phyloP scores from a whole-genome alignment of 2,888 invertebrate species.

The Sinotaia quadrata region DNA sequence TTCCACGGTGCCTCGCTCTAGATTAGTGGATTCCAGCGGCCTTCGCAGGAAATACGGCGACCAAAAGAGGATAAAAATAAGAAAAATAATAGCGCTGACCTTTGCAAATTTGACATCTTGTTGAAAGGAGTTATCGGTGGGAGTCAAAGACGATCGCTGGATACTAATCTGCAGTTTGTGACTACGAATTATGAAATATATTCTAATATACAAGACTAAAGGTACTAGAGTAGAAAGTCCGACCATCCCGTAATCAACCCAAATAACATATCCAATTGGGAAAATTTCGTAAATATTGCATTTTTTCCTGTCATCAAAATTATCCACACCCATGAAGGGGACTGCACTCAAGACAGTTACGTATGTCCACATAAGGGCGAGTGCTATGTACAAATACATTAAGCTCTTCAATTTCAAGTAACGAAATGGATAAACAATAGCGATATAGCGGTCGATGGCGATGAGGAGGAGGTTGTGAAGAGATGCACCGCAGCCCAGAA shows the following conservation, averaged over 20 bases:
- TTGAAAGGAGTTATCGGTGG: no score
- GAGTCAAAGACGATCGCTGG: no score
- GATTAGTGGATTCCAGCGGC: slow-evolving; percentile 34
- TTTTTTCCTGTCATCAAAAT: slow-evolving; percentile 19
- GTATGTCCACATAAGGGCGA: slow-evolving; percentile 41
- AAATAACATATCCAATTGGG: slow-evolving; percentile 34
- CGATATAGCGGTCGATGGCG: slow-evolving; percentile 46
- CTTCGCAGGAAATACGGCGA: slow-evolving; percentile 40
- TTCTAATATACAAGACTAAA: slow-evolving; percentile 37
- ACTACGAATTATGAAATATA: no score
- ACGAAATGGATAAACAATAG: slow-evolving; percentile 42
- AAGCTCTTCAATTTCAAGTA: slow-evolving; percentile 35
- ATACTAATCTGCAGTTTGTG: no score
- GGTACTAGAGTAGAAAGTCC: slow-evolving; percentile 29
- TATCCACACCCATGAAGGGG: slow-evolving; percentile 42
- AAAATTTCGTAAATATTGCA: slow-evolving; percentile 45
- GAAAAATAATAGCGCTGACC: slow-evolving; percentile 40
- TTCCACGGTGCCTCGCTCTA: slow-evolving; percentile 34
- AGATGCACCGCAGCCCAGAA: slow-evolving; percentile 39
- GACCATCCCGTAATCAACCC: slow-evolving; percentile 36
- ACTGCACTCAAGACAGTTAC: slow-evolving; percentile 31
- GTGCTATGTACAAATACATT: slow-evolving; percentile 28
- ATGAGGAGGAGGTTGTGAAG: slow-evolving; percentile 42
- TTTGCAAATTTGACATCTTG: slow-evolving; percentile 39
- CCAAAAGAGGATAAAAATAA: slow-evolving; percentile 49